Evolutionary conservation across 2,888 invertebrate genomes (phyloP), one percentile per base, ranked within the genome.

Genomic region (Lacanobia wlatinum): DNA sequence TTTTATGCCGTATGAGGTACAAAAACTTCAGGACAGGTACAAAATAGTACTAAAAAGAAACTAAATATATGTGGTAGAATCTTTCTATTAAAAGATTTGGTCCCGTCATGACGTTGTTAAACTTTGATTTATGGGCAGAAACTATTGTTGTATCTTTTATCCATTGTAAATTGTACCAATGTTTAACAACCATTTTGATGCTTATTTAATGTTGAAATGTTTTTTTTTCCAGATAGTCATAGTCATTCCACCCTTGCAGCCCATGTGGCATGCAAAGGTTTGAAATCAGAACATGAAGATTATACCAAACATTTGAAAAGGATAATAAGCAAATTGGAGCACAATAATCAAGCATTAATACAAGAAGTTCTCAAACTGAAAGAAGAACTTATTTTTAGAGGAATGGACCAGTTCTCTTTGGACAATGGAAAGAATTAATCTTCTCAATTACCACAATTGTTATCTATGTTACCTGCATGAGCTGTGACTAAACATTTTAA

Each of bases 351-450:
- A 66, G 70, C 75, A 70, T 72, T 86, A 53, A 55, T 87, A 28
- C 75, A 87, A 78, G 85, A 86, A 80, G 85, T 86, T 43, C 78
- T 87, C 10, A 79, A 83, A 71, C 62, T 94, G 10, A 94, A 94
- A 78, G 94, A 94, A 73, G 92, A 93, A 78, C 85, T 94, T 21
- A 86, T 94, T 46, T 83, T 89, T 34, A 84, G 82, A 68, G 90
- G 89, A 65, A 82, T 90, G 64, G 85, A 87, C 28, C 83, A 85
- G 55, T 87, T 88, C 70, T 78, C 83, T 61, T 58, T 89, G 52
- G 80, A 87, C 52, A 71, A 78, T 38, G 66, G 71, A 59, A 71
- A 83, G 28, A 66, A 82, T 60, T 79, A 59, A 79, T 46, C 16
- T 43, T 60, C 23, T n/a, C 60, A 59, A 16, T 52, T 43, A 53